Conservation (phyloP, 2,888 invertebrate genomes). For the Eucriotettix oculatus region DNA sequence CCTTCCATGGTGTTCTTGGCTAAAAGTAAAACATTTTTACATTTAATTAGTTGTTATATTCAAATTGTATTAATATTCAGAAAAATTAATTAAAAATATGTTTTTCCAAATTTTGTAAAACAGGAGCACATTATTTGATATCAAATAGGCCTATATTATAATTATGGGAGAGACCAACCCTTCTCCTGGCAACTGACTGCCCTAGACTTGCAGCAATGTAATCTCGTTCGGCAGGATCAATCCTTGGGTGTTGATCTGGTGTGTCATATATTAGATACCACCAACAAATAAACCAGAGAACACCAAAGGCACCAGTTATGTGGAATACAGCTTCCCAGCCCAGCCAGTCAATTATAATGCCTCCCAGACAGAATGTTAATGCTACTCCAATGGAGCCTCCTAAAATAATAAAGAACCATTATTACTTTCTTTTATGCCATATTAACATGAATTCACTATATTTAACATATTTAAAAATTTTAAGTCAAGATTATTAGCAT, state of each 20-base stretch:
- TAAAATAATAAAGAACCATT: constrained; percentile 16
- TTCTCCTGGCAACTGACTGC: constrained; percentile 23
- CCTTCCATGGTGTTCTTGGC: constrained; percentile 40
- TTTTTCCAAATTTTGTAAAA: too few species aligned
- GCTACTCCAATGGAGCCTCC: constrained; percentile 48
- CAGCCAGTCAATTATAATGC: constrained; percentile 40
- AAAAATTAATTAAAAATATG: too few species aligned
- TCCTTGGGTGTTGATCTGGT: constrained; percentile 46
- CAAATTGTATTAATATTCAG: too few species aligned
- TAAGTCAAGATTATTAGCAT: too few species aligned
- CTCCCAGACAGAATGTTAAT: constrained; percentile 50
- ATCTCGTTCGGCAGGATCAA: constrained; percentile 35
- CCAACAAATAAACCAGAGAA: constrained; percentile 50
- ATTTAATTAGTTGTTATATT: too few species aligned
- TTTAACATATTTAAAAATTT: too few species aligned
- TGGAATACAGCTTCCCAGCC: constrained; percentile 61
- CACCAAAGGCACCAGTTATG: constrained; percentile 39
- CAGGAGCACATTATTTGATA: too few species aligned
- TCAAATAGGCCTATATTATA: too few species aligned
- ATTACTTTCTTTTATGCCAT: too few species aligned
- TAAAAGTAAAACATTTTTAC: constrained; percentile 15
- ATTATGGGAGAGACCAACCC: constrained; percentile 15
- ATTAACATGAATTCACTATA: too few species aligned
- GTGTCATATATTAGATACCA: constrained; percentile 41
- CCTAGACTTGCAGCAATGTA: constrained; percentile 39